Evolutionary conservation across 2,888 invertebrate genomes (phyloP).

Genomic region (Morpho deidamia): DNA sequence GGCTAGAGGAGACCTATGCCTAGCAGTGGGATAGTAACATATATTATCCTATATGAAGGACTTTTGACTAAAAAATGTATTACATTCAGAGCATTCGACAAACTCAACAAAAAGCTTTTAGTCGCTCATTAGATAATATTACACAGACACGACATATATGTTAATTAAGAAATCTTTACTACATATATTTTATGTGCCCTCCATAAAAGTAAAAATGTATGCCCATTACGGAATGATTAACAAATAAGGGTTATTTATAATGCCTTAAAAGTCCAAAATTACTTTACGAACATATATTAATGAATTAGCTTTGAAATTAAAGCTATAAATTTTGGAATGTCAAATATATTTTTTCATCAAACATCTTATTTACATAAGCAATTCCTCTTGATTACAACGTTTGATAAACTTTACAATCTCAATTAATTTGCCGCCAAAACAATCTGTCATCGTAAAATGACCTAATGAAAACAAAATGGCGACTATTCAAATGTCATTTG

Average conservation of each 20-base stretch:
- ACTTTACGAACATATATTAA: constrained; percentile 4
- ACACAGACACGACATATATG: constrained; percentile 1
- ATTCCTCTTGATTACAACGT: neutral
- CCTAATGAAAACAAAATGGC: constrained; percentile 31
- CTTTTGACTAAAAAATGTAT: too few relatives aligned
- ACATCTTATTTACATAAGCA: constrained; percentile 16
- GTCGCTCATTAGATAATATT: constrained; percentile 1
- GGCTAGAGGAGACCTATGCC: too few relatives aligned
- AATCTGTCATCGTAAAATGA: constrained; percentile 29
- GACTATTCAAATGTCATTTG: constrained; percentile 23
- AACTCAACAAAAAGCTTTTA: neutral
- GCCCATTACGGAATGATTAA: constrained; percentile 8
- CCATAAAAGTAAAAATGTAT: constrained; percentile 10
- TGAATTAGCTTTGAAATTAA: constrained; percentile 4
- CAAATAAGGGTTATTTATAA: constrained; percentile 7
- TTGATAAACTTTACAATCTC: neutral
- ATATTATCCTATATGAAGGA: too few relatives aligned
- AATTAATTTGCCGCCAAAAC: constrained; percentile 25
- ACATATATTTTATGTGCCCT: constrained; percentile 6
- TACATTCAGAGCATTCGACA: neutral
- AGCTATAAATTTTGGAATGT: neutral
- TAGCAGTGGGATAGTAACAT: too few relatives aligned
- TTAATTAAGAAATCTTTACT: constrained; percentile 9
- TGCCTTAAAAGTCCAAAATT: neutral
- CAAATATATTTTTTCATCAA: neutral